Evolutionary conservation across 2,888 invertebrate genomes (phyloP).

Genomic region (Chelonus formosanus): DNA sequence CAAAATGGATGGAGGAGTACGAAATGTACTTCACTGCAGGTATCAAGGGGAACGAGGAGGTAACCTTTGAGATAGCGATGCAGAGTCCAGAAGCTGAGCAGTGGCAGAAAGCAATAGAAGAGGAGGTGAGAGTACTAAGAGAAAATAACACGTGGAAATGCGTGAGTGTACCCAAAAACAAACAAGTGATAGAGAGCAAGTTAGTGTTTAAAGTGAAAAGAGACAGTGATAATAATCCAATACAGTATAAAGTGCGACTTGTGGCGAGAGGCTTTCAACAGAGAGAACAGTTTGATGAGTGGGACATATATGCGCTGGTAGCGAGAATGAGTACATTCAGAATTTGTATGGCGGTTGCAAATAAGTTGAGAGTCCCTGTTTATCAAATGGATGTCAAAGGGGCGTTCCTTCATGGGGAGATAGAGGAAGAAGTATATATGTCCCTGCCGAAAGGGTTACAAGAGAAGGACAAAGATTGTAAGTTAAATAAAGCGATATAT

Average conservation of each 20-base stretch:
- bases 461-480: slow-evolving; percentile 7
- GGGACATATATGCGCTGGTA: too few relatives aligned
- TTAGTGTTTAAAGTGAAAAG: too few relatives aligned
- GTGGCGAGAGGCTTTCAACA: too few relatives aligned
- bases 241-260: too few relatives aligned
- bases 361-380: too few relatives aligned
- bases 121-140: slow-evolving; percentile 20
- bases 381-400: too few relatives aligned
- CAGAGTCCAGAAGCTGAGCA: neutral
- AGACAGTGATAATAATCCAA: too few relatives aligned
- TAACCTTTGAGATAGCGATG: slow-evolving; percentile 23
- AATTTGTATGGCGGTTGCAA: slow-evolving; percentile 4
- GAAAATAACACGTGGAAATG: slow-evolving; percentile 24
- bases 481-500: slow-evolving; percentile 19
- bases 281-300: too few relatives aligned
- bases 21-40: slow-evolving; percentile 19
- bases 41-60: slow-evolving; percentile 1
- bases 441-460: slow-evolving; percentile 1
- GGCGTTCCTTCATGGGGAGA: neutral
- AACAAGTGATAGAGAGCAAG: too few relatives aligned
- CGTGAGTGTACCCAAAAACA: too few relatives aligned
- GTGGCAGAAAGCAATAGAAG: slow-evolving; percentile 18
- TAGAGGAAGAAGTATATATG: slow-evolving; percentile 6
- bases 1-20: slow-evolving; percentile 14
- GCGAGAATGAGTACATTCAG: neutral